These are phyloP conservation scores for Gymnocypris eckloni DNA, from an alignment of 2,797 vertebrate species.

Conservation along the genomic window DNA sequence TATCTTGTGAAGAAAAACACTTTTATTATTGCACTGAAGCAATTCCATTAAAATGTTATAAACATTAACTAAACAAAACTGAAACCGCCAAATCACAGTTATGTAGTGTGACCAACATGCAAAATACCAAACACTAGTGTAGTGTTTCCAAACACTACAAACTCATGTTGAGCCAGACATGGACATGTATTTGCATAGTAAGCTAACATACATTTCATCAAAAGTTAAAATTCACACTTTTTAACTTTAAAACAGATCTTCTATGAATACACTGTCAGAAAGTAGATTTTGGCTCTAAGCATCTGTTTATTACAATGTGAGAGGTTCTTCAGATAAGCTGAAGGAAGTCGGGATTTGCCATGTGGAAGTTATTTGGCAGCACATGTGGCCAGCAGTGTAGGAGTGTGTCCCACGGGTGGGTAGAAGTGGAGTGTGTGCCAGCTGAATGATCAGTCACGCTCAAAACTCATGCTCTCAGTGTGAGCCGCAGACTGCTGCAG, in stretches of 20 bases:
- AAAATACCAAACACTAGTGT: not conserved
- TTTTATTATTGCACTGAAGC: not conserved
- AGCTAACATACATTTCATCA: not conserved
- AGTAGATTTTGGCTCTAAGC: conserved; percentile 34
- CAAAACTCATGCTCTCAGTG: conserved; percentile 33
- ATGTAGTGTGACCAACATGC: not conserved
- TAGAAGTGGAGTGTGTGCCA: conserved; percentile 36
- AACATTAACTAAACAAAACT: not conserved
- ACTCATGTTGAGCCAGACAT: not conserved
- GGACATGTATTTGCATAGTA: not conserved
- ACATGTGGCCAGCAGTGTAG: conserved; percentile 1
- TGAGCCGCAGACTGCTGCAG: not conserved
- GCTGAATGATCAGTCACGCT: conserved; percentile 45
- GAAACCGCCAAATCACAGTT: not conserved
- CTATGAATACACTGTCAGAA: not conserved
- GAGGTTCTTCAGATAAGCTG: conserved; percentile 6
- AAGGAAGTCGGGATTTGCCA: conserved; percentile 20
- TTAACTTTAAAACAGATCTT: not conserved
- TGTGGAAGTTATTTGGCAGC: conserved; percentile 39
- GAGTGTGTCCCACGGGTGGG: conserved; percentile 23
- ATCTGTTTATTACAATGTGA: conserved; percentile 38
- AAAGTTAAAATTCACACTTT: not conserved
- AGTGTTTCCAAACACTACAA: too few species aligned
- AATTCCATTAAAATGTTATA: not conserved
- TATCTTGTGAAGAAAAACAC: not conserved